Conservation (phyloP, 2,888 invertebrate species). For the Punctoribates punctum region DNA sequence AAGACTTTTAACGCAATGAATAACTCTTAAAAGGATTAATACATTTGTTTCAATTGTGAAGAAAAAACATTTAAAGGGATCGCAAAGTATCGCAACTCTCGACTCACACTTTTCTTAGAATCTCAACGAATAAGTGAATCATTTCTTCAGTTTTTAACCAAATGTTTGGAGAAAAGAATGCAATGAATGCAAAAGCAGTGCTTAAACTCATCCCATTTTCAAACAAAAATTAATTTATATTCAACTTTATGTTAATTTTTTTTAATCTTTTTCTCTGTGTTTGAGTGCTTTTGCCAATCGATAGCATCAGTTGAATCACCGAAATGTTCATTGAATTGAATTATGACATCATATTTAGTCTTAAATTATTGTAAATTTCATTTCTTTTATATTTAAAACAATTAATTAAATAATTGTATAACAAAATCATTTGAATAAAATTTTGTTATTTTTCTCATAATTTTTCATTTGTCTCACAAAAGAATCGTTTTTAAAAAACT, state of each 20-base stretch:
- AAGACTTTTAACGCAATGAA: neutral
- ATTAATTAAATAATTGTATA: neutral
- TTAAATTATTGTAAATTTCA: no score
- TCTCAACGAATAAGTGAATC: neutral
- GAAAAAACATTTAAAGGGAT: neutral
- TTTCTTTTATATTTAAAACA: neutral
- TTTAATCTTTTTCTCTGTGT: constrained; percentile 8
- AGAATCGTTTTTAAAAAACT: no score
- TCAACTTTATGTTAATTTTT: constrained; percentile 2
- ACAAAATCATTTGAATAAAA: neutral
- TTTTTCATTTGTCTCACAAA: no score
- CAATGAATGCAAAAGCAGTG: neutral
- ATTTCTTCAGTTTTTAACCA: neutral
- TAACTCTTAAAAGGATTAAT: no score
- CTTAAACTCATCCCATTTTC: neutral
- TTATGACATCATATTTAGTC: no score
- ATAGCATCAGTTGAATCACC: neutral
- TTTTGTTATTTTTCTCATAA: neutral
- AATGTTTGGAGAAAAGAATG: neutral
- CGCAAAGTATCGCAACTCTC: neutral
- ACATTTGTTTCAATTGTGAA: neutral
- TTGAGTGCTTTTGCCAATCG: constrained; percentile 19
- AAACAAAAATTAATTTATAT: constrained; percentile 21
- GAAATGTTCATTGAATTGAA: neutral
- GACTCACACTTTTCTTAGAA: neutral